A percentile compares a stretch with the other conserved stretches of the same genome.
Conservation (phyloP, 2,888 invertebrate genomes). For the Augiades crinisus region DNA sequence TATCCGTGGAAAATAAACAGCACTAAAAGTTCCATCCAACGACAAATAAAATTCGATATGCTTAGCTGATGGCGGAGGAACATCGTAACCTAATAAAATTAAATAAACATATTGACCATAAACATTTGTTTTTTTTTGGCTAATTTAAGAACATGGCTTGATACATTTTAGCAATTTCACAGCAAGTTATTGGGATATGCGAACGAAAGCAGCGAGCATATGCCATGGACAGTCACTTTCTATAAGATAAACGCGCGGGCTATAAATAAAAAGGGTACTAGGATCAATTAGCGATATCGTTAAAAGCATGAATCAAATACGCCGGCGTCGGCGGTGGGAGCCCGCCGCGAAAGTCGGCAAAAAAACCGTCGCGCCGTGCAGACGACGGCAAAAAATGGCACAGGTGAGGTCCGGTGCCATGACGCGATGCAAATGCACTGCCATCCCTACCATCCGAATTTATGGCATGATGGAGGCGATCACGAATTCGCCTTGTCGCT, state of each 20-base stretch:
- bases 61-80: slow-evolving; percentile 32
- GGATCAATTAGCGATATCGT: slow-evolving; percentile 32
- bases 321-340: slow-evolving; percentile 38
- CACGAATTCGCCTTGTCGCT: slow-evolving; percentile 10
- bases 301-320: slow-evolving; percentile 50
- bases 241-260: slow-evolving; percentile 15
- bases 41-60: slow-evolving; percentile 29
- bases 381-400: slow-evolving; percentile 49
- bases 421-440: slow-evolving; percentile 31
- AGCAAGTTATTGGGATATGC: slow-evolving; percentile 2
- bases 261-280: slow-evolving; percentile 25
- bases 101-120: not conserved
- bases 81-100: slow-evolving; percentile 4
- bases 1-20: slow-evolving; percentile 30
- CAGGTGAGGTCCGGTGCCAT: slow-evolving; percentile 46
- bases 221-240: slow-evolving; percentile 15
- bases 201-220: not conserved
- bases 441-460: slow-evolving; percentile 28
- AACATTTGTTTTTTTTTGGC: not conserved
- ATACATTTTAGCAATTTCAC: no score
- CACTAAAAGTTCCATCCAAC: slow-evolving; percentile 5
- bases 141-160: no score
- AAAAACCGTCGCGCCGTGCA: slow-evolving; percentile 58
- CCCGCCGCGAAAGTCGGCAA: slow-evolving; percentile 66
- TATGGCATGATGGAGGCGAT: no score